phyloP scores from a whole-genome alignment of 2,797 vertebrate genomes.

The Sphenopsis melanotis region DNA sequence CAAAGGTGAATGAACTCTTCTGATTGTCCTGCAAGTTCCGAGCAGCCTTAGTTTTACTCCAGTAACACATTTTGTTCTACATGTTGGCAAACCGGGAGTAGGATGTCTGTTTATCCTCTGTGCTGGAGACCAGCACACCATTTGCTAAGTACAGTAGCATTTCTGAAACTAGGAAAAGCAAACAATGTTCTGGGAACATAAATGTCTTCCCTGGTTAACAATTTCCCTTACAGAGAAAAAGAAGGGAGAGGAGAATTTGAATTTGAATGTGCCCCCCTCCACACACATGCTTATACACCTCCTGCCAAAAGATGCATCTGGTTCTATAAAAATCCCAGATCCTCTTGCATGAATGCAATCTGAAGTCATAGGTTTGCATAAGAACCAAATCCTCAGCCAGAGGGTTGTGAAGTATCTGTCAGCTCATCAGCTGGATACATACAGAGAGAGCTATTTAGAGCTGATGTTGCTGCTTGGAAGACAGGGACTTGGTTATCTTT shows the following conservation, averaged over 20 bases:
- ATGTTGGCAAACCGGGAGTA: not conserved
- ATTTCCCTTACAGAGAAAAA: not conserved
- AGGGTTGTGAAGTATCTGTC: slow-evolving; percentile 54
- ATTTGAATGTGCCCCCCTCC: slow-evolving; percentile 9
- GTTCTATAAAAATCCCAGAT: slow-evolving; percentile 46
- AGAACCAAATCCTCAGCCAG: slow-evolving; percentile 45
- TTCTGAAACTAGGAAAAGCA: slow-evolving; percentile 7
- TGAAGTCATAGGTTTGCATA: slow-evolving; percentile 56
- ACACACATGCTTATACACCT: not conserved
- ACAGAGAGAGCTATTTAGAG: not conserved
- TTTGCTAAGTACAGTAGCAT: not conserved
- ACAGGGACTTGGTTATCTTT: slow-evolving; percentile 1
- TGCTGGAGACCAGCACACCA: not conserved
- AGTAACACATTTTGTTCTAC: not conserved
- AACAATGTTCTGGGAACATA: not conserved
- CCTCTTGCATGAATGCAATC: slow-evolving; percentile 40
- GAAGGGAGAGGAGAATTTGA: slow-evolving; percentile 18
- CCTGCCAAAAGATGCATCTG: slow-evolving; percentile 64
- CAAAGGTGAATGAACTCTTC: not conserved
- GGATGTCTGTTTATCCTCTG: not conserved
- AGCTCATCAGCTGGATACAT: slow-evolving; percentile 31
- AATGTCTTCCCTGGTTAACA: not conserved
- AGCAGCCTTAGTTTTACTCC: not conserved
- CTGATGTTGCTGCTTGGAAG: not conserved
- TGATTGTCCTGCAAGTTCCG: not conserved